phyloP scores from a whole-genome alignment of 2,797 vertebrate species.

The Spheniscus humboldti region DNA sequence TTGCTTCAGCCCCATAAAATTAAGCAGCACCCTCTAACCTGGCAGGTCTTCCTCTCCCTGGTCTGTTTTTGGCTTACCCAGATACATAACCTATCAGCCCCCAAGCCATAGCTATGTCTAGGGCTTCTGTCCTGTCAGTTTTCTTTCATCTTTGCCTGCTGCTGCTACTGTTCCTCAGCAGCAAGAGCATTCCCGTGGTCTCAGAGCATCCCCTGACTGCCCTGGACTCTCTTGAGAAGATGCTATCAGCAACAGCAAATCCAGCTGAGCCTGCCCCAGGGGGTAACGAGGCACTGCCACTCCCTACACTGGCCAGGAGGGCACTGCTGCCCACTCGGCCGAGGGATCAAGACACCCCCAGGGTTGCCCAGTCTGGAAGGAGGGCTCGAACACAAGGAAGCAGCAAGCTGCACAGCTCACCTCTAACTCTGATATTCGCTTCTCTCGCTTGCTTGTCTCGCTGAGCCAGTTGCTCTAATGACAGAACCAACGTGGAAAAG shows the following conservation, averaged over 20 bases:
- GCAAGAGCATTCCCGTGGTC: neutral
- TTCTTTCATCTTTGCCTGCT: neutral
- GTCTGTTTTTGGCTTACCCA: neutral
- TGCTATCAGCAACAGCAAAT: neutral
- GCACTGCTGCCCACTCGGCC: fast-evolving
- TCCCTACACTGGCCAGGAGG: neutral
- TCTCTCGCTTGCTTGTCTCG: neutral
- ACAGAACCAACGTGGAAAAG: neutral
- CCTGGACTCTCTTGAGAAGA: neutral
- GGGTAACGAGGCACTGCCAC: neutral
- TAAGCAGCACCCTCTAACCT: neutral
- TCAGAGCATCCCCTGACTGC: neutral
- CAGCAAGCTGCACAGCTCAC: neutral
- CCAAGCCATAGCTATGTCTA: neutral
- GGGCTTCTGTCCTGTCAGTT: neutral
- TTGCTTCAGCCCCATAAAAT: neutral
- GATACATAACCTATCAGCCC: neutral
- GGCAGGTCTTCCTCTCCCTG: neutral
- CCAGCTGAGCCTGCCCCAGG: neutral
- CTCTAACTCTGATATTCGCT: neutral
- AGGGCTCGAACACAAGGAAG: neutral
- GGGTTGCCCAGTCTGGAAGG: neutral
- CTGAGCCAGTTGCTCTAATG: neutral
- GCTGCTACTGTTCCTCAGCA: neutral
- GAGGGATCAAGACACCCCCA: neutral